These are phyloP conservation scores for Eunapius fragilis DNA, from an alignment of 37 sponge, comb jelly and placozoan genomes.

Conservation along the genomic window DNA sequence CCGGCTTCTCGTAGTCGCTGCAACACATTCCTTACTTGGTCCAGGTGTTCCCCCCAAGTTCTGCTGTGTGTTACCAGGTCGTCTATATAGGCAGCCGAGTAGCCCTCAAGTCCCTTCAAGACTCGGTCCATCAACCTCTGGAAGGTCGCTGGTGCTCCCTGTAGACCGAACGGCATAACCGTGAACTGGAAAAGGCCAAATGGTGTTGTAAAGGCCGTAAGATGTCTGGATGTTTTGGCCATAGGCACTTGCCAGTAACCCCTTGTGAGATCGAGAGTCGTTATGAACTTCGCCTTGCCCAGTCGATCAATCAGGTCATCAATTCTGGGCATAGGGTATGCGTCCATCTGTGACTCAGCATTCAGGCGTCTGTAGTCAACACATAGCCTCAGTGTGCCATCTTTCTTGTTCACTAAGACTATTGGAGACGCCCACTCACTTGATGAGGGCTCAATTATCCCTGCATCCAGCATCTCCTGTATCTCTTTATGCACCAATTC, in stretches of 20 bases:
- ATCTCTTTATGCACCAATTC: conserved; percentile 30
- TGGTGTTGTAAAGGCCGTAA: conserved; percentile 64
- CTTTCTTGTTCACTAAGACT: conserved; percentile 58
- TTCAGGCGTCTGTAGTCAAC: conserved; percentile 70
- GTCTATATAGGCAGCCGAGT: conserved; percentile 54
- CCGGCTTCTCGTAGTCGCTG: conserved; percentile 34
- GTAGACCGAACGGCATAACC: conserved; percentile 74
- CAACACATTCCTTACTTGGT: conserved; percentile 27
- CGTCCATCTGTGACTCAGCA: conserved; percentile 30
- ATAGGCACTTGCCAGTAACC: conserved; percentile 68
- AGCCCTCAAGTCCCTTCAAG: conserved; percentile 17
- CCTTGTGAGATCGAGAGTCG: conserved; percentile 40
- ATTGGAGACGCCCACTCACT: conserved; percentile 62
- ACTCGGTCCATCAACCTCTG: conserved; percentile 70
- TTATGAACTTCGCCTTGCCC: conserved; percentile 40
- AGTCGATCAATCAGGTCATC: conserved; percentile 60
- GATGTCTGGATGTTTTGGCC: neutral
- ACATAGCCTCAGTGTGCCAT: conserved; percentile 50
- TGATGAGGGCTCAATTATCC: conserved; percentile 48
- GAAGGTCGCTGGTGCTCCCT: conserved; percentile 67
- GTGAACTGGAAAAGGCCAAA: conserved; percentile 65
- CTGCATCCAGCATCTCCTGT: conserved; percentile 37
- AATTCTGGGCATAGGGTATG: conserved; percentile 70
- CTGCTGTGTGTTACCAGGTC: conserved; percentile 42
- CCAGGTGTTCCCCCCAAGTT: conserved; percentile 48